Base-by-base conservation (phyloP, 2,888 invertebrate species). In the Drosophila formosana region DNA sequence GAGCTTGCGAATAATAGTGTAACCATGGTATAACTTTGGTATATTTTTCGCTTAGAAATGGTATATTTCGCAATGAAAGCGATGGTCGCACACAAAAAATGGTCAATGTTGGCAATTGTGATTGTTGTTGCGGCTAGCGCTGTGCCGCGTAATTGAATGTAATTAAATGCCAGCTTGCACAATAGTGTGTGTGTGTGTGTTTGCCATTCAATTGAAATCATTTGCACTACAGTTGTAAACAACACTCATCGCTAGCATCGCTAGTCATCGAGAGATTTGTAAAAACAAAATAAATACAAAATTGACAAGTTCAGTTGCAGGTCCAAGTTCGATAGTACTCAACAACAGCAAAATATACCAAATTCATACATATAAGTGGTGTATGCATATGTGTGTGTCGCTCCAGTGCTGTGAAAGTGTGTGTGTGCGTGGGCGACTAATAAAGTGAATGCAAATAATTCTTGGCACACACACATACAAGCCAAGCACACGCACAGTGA, bases 181-280 rank as follows among this genome's bases (percentile, higher is more conserved):
- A 56, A 56, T 45, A 18, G 18, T 18, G 18, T 18, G 18, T 18
- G 18, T 18, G 18, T 30, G 25, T 28, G 13, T 47, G 32, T 56
- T 26, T 25, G 37, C 9, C 32, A 56, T 45, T 45, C 25, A 47
- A 37, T 25, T 46, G 13, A 45, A 25, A 45, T 18, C 13, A 32
- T 13, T 37, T 32, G n/a, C 13, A 28, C 47, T 57, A 49, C 37
- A n/a, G 37, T 28, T 9, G n/a, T 13, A 30, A 60, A 26, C 51
- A 32, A 25, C n/a, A 60, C 34, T 2, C 60, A 70, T 46, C 58
- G 39, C 57, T 55, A 51, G 50, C 74, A 75, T 50, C 75, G 78
- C 78, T 78, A 78, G 79, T 77, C 77, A 79, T 79, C 79, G 63
- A 45, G 53, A 78, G 60, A 63, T 50, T 63, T 49, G 58, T 66